Evolutionary conservation across 2,113 vertebrate genomes (phyloP).

Genomic region (Nansenia antarctica): DNA sequence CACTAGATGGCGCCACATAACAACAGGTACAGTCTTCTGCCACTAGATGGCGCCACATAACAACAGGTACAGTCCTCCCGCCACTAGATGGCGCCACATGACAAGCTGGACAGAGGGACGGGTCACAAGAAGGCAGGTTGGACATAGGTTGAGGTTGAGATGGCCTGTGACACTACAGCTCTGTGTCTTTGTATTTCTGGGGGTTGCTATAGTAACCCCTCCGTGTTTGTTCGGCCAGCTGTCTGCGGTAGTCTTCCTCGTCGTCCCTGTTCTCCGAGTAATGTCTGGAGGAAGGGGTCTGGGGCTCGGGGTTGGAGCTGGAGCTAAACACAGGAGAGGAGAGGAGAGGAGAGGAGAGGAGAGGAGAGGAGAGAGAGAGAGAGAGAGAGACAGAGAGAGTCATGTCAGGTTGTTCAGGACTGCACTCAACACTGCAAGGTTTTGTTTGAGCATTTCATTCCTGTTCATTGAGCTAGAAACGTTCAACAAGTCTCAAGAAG

Average conservation of each 20-base stretch:
- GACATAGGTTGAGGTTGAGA: background rate
- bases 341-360: too few relatives aligned
- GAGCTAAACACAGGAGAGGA: conserved; percentile 38
- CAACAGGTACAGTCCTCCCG: background rate
- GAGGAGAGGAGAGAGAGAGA: too few relatives aligned
- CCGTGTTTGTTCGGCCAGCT: conserved; percentile 85
- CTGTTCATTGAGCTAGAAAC: background rate
- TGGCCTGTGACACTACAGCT: conserved; percentile 77
- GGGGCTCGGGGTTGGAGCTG: conserved; percentile 85
- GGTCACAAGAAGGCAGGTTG: background rate
- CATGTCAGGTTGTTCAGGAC: background rate
- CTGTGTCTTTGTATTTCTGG: conserved; percentile 93
- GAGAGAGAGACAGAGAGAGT: too few relatives aligned
- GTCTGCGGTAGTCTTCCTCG: conserved; percentile 88
- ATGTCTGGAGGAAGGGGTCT: conserved; percentile 72
- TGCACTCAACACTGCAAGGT: too few relatives aligned
- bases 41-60: background rate
- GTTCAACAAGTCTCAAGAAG: too few relatives aligned
- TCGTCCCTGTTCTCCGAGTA: conserved; percentile 74
- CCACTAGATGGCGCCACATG: background rate
- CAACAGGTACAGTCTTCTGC: background rate
- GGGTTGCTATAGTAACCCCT: conserved; percentile 83
- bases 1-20: background rate
- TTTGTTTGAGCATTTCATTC: too few relatives aligned
- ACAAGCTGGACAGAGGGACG: background rate